phyloP scores from a whole-genome alignment of 1,140 invertebrate species.

The Temnothorax curvispinosus region DNA sequence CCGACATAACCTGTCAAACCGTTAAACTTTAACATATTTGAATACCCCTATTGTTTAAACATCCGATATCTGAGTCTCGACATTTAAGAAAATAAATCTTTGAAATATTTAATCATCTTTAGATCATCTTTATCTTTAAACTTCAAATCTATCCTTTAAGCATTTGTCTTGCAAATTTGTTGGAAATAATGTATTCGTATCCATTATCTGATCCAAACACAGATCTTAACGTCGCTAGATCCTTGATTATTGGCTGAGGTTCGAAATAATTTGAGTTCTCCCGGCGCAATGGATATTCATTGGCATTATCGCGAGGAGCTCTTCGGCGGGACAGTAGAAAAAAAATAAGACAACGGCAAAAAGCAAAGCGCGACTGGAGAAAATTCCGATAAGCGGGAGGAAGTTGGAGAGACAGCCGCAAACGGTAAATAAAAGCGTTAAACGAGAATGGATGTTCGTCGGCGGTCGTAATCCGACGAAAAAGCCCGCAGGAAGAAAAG shows the following conservation, averaged over 20 bases:
- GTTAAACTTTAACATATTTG: no score
- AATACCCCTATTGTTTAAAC: background rate
- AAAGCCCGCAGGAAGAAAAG: conserved; percentile 69
- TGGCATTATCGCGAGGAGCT: conserved; percentile 31
- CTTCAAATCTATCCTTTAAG: background rate
- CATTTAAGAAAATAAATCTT: no score
- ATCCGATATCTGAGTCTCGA: background rate
- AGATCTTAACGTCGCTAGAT: background rate
- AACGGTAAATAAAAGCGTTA: conserved; percentile 84
- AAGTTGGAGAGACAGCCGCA: conserved; percentile 64
- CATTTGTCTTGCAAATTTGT: background rate
- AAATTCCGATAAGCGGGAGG: conserved; percentile 55
- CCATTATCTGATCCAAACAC: background rate
- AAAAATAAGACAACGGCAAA: conserved; percentile 34
- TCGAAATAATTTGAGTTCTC: conserved; percentile 1
- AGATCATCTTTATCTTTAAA: background rate
- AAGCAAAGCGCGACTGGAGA: conserved; percentile 43
- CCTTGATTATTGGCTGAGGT: background rate
- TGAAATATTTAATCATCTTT: conserved; percentile 4
- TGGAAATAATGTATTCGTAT: background rate
- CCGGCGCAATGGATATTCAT: conserved; percentile 45
- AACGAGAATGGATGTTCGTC: conserved; percentile 84
- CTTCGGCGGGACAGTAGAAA: background rate
- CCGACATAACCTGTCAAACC: no score
- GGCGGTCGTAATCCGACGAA: conserved; percentile 78